Conservation (phyloP, 2,113 vertebrate genomes). For the Oreochromis niloticus region DNA sequence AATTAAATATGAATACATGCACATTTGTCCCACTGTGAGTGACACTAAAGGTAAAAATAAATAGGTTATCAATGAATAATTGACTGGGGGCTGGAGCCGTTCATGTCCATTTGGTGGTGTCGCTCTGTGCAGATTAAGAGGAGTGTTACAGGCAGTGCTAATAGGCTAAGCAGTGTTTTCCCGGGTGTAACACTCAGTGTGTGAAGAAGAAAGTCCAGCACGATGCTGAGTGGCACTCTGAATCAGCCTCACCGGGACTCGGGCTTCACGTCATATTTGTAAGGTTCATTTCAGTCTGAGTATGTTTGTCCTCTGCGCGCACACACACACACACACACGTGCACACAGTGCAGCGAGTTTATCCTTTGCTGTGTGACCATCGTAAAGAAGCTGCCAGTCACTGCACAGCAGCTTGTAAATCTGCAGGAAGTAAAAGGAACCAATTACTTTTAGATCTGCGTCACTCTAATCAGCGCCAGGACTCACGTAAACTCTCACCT, state of each 20-base stretch:
- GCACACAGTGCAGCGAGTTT: constrained; percentile 23
- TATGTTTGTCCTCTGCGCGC: constrained; percentile 31
- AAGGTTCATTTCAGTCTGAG: constrained; percentile 80
- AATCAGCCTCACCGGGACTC: constrained; percentile 88
- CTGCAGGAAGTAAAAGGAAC: constrained; percentile 63
- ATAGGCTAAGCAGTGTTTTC: constrained; percentile 67
- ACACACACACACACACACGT: background rate
- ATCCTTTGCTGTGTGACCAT: constrained; percentile 67
- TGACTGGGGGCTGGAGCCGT: constrained; percentile 54
- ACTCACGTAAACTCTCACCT: constrained; percentile 74
- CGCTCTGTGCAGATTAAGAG: constrained; percentile 59
- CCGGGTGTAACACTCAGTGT: constrained; percentile 58
- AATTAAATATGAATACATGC: constrained; percentile 73
- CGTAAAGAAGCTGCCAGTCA: constrained; percentile 74
- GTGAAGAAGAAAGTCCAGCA: constrained; percentile 77
- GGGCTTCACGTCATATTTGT: constrained; percentile 89
- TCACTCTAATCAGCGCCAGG: constrained; percentile 64
- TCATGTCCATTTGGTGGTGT: constrained; percentile 38
- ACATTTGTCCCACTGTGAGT: constrained; percentile 61
- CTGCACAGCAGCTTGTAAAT: constrained; percentile 64
- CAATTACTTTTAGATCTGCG: constrained; percentile 71
- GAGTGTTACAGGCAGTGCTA: constrained; percentile 52
- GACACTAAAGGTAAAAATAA: constrained; percentile 73
- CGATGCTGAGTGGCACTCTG: constrained; percentile 80
- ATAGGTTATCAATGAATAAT: constrained; percentile 76